A percentile compares a stretch with the other conserved stretches of the same genome.
Evolutionary conservation across 2,113 vertebrate species (phyloP).

Genomic region (Callithrix jacchus): DNA sequence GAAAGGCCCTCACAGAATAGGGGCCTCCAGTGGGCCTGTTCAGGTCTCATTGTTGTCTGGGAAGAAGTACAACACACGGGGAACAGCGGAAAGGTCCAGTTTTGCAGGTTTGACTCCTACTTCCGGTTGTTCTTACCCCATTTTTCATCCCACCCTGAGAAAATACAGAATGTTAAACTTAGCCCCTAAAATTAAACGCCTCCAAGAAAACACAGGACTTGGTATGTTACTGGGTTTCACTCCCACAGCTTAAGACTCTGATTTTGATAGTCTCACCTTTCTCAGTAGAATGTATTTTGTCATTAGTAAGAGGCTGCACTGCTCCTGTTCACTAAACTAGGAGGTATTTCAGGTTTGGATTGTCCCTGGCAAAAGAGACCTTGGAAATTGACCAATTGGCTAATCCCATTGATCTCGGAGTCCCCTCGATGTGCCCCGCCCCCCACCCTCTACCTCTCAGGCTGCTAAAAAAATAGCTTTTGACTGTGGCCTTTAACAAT

Average conservation of each 20-base stretch:
- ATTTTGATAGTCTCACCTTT: conserved; percentile 38
- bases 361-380: conserved; percentile 48
- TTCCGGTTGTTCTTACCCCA: not conserved
- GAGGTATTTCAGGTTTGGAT: conserved; percentile 42
- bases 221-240: not conserved
- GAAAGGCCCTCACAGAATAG: not conserved
- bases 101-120: not conserved
- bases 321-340: not conserved
- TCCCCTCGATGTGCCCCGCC: not conserved
- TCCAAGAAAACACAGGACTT: not conserved
- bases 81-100: not conserved
- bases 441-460: conserved; percentile 43
- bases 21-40: not conserved
- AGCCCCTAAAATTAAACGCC: not conserved
- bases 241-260: conserved; percentile 10
- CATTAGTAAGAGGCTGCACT: conserved; percentile 16
- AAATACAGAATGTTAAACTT: conserved; percentile 38
- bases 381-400: conserved; percentile 44
- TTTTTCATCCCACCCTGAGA: not conserved
- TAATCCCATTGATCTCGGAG: not conserved
- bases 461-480: conserved; percentile 75
- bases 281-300: conserved; percentile 64
- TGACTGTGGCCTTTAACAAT: conserved; percentile 75
- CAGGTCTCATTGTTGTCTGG: not conserved
- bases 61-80: not conserved